phyloP scores from a whole-genome alignment of 2,888 invertebrate species.

The Blastobasis lacticolella region DNA sequence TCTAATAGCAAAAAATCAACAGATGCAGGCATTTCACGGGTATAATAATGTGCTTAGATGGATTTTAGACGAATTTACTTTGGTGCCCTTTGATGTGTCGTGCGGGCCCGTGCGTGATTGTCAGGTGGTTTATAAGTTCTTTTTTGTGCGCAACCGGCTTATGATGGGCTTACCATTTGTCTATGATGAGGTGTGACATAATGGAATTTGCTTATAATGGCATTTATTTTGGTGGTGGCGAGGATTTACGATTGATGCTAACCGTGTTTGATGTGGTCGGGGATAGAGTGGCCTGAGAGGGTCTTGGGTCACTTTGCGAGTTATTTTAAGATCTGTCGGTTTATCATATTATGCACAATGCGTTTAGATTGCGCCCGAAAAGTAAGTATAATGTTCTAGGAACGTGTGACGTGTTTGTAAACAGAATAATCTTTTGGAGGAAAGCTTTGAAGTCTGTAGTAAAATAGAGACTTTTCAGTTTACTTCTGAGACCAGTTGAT shows the following conservation, averaged over 20 bases:
- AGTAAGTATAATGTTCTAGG: too few relatives aligned
- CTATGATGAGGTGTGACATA: conserved; percentile 37
- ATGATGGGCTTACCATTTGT: conserved; percentile 16
- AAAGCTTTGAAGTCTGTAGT: too few relatives aligned
- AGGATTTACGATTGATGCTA: background rate
- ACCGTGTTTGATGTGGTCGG: background rate
- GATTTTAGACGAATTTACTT: conserved; percentile 39
- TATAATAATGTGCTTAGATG: conserved; percentile 69
- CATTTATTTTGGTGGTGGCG: conserved; percentile 12
- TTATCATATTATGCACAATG: too few relatives aligned
- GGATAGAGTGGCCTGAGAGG: background rate
- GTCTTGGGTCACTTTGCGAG: too few relatives aligned
- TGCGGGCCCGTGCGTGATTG: conserved; percentile 18
- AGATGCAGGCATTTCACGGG: conserved; percentile 72
- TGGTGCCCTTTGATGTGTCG: conserved; percentile 60
- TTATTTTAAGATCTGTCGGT: too few relatives aligned
- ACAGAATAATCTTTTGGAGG: too few relatives aligned
- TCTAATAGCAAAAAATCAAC: conserved; percentile 70
- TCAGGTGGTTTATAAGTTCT: conserved; percentile 32
- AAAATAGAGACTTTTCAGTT: too few relatives aligned
- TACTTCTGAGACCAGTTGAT: too few relatives aligned
- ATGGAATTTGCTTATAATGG: conserved; percentile 22
- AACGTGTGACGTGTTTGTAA: too few relatives aligned
- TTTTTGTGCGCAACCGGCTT: conserved; percentile 34
- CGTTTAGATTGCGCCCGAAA: too few relatives aligned